These are phyloP conservation scores for Drosophila neocordata DNA, from an alignment of 1,140 invertebrate species.

Conservation along the genomic window DNA sequence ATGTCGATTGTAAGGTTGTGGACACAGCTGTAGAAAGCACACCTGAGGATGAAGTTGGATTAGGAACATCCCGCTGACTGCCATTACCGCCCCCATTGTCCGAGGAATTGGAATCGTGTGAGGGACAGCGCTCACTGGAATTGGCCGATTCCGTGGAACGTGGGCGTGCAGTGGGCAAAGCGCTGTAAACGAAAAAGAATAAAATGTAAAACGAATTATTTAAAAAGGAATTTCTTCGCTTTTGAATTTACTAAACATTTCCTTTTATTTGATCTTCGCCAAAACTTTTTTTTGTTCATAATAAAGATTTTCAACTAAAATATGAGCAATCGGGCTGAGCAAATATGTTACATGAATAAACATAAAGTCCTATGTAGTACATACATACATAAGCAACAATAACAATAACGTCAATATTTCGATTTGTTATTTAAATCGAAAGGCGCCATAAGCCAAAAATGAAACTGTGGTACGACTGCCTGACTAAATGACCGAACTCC, in stretches of 20 bases:
- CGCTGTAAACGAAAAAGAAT: constrained; percentile 85
- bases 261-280: background rate
- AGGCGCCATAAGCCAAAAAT: constrained; percentile 64
- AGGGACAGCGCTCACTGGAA: constrained; percentile 87
- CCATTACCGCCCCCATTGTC: constrained; percentile 80
- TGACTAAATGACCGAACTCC: constrained; percentile 19
- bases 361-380: background rate
- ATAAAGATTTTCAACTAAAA: no score
- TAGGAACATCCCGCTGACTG: constrained; percentile 40
- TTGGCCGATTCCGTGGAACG: constrained; percentile 89
- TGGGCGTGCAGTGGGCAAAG: constrained; percentile 89
- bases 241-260: background rate
- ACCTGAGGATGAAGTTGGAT: constrained; percentile 79
- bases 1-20: constrained; percentile 83
- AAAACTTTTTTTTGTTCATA: no score
- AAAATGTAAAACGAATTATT: background rate
- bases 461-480: constrained; percentile 43
- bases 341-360: background rate
- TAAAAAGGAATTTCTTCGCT: background rate
- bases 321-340: no score
- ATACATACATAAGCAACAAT: constrained; percentile 35
- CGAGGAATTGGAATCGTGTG: constrained; percentile 88
- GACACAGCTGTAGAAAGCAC: constrained; percentile 81
- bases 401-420: constrained; percentile 72
- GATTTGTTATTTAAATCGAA: constrained; percentile 74